Base-by-base conservation (phyloP, 2,113 vertebrate species). In the Irena cyanogastra region DNA sequence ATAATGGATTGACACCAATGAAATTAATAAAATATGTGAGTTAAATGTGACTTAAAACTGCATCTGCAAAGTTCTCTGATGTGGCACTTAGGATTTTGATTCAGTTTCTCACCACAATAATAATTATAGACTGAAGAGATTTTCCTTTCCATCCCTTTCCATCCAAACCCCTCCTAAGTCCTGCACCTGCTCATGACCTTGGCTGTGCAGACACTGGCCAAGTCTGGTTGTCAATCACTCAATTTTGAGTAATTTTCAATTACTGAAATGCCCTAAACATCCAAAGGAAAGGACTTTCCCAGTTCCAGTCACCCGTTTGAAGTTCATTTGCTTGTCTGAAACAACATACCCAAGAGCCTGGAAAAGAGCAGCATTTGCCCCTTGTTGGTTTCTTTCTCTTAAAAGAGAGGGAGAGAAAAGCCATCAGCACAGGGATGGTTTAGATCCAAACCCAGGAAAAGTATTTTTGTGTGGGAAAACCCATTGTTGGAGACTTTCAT, bases 301-400 rank as follows among this genome's bases (percentile, higher is more conserved):
- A 61, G 85, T n/a, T 44, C 60, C 26, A 28, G 35, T 31, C 45
- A 42, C 35, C 16, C 11, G 0, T 44, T 9, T 33, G 18, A 85
- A 45, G 30, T 59, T 35, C 31, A 63, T 41, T 69, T 47, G 10
- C 33, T 66, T 63, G 30, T 15, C 47, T 72, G 70, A 59, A 52
- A 47, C 2, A 69, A 61, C 1, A 0, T 37, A 20, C 8, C 59
- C 39, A 53, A 63, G 23, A 30, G 4, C 3, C 45, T 53, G 70
- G 24, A 2, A 49, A 45, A 44, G 16, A 65, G 2, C 16, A 52
- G 60, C 65, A 26, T 60, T 66, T 52, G 16, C 26, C 15, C 47
- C 59, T 5, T 30, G 4, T 7, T 33, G 8, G 39, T 42, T 63
- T 27, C 6, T 71, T 87, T 60, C 23, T 39, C 21, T 27, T 2